Evolutionary conservation across 2,888 invertebrate species (phyloP).

Genomic region (Crossocerus cetratus): DNA sequence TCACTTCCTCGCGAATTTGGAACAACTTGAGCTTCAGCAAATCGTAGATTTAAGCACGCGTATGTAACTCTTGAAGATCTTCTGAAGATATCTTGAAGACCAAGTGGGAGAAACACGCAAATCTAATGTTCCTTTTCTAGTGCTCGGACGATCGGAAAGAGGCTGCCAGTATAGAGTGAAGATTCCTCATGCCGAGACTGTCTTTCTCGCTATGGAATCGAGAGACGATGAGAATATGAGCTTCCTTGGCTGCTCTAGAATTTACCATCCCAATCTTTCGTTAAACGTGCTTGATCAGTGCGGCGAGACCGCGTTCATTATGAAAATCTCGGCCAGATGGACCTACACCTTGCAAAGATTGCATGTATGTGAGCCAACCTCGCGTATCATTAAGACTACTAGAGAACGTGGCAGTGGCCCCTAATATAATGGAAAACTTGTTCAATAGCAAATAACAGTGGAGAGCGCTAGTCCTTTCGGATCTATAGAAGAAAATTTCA

Average conservation of each 20-base stretch:
- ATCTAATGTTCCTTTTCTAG: constrained; percentile 68
- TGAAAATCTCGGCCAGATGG: constrained; percentile 75
- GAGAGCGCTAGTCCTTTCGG: constrained; percentile 81
- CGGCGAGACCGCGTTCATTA: constrained; percentile 88
- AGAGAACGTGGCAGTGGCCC: neutral
- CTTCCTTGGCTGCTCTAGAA: constrained; percentile 84
- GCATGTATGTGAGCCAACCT: constrained; percentile 61
- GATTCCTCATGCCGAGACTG: constrained; percentile 85
- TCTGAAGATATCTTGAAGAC: neutral
- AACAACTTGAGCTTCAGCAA: constrained; percentile 86
- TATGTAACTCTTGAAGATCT: constrained; percentile 78
- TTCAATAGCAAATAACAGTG: constrained; percentile 64
- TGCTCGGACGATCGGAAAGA: constrained; percentile 81
- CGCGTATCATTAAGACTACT: neutral
- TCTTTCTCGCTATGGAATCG: constrained; percentile 86
- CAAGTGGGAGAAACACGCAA: neutral
- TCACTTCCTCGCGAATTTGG: constrained; percentile 84
- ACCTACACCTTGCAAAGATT: constrained; percentile 61
- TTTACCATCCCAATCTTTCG: constrained; percentile 79
- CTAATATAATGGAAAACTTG: neutral
- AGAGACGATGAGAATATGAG: constrained; percentile 80
- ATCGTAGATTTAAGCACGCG: constrained; percentile 87
- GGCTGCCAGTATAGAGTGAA: constrained; percentile 86
- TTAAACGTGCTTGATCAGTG: constrained; percentile 90
- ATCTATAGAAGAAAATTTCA: constrained; percentile 84